A percentile compares a stretch with the other conserved stretches of the same genome.
phyloP scores from a whole-genome alignment of 2,797 vertebrate species.

The Rhabdomys pumilio region DNA sequence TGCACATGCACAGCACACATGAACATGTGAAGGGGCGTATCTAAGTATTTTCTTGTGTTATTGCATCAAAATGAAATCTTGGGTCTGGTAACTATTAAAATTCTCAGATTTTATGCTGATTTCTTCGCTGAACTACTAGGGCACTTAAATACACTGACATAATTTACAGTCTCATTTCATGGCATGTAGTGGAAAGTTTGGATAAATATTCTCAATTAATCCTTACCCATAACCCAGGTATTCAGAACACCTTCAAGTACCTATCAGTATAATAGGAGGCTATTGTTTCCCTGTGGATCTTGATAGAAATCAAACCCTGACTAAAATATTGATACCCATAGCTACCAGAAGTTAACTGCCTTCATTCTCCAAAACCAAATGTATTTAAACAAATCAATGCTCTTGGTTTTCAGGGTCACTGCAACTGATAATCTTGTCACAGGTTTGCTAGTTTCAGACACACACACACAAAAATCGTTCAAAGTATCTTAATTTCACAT shows the following conservation, averaged over 20 bases:
- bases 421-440: slow-evolving; percentile 17
- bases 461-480: neutral
- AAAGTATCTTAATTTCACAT: neutral
- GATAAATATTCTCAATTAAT: slow-evolving; percentile 32
- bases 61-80: slow-evolving; percentile 53
- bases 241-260: neutral
- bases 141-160: neutral
- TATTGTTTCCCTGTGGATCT: neutral
- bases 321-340: neutral
- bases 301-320: slow-evolving; percentile 45
- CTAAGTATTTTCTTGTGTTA: slow-evolving; percentile 44
- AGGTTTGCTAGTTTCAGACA: slow-evolving; percentile 3
- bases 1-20: neutral
- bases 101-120: slow-evolving; percentile 44
- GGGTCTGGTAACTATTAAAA: slow-evolving; percentile 28
- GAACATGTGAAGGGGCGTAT: too few species aligned
- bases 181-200: neutral
- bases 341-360: neutral
- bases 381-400: slow-evolving; percentile 46
- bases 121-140: slow-evolving; percentile 3
- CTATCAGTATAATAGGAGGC: neutral
- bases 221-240: slow-evolving; percentile 15
- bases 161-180: neutral
- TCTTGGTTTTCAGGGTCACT: neutral
- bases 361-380: slow-evolving; percentile 43